Conservation (phyloP, 2,888 invertebrate species). For the Troglohyphantes excavatus region DNA sequence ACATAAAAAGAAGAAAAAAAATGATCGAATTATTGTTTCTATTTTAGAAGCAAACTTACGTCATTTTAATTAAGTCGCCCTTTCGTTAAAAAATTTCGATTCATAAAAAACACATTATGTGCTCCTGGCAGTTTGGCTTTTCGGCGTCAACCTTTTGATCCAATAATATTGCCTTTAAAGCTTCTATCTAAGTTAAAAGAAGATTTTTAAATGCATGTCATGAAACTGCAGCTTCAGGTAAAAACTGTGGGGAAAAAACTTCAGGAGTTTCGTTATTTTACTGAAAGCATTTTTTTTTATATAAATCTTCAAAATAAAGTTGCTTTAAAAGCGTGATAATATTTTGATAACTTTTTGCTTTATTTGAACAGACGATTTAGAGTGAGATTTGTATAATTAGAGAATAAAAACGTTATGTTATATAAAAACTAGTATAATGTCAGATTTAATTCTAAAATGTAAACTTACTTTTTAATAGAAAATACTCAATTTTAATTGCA, state of each 20-base stretch:
- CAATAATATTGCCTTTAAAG: slow-evolving; percentile 56
- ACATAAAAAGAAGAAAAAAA: slow-evolving; percentile 40
- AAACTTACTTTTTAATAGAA: no score
- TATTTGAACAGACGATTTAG: not conserved
- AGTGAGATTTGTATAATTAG: no score
- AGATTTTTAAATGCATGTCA: slow-evolving; percentile 56
- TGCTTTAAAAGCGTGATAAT: not conserved
- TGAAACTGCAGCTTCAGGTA: slow-evolving; percentile 30
- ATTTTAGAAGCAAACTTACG: slow-evolving; percentile 49
- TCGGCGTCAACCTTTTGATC: slow-evolving; percentile 36
- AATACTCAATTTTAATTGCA: no score
- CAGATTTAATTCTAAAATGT: no score
- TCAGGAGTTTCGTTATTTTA: slow-evolving; percentile 28
- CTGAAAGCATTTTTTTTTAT: slow-evolving; percentile 43
- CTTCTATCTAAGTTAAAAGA: not conserved
- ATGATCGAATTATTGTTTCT: slow-evolving; percentile 63
- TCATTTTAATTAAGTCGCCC: slow-evolving; percentile 58
- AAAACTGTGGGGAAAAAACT: slow-evolving; percentile 8
- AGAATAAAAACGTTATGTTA: no score
- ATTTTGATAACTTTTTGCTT: slow-evolving; percentile 15
- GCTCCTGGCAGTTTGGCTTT: slow-evolving; percentile 56
- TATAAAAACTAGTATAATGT: no score
- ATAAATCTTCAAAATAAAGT: not conserved
- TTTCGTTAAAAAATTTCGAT: not conserved
- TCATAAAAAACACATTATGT: slow-evolving; percentile 37